Base-by-base conservation (phyloP, 2,888 invertebrate genomes). In the Stratiomys singularior region DNA sequence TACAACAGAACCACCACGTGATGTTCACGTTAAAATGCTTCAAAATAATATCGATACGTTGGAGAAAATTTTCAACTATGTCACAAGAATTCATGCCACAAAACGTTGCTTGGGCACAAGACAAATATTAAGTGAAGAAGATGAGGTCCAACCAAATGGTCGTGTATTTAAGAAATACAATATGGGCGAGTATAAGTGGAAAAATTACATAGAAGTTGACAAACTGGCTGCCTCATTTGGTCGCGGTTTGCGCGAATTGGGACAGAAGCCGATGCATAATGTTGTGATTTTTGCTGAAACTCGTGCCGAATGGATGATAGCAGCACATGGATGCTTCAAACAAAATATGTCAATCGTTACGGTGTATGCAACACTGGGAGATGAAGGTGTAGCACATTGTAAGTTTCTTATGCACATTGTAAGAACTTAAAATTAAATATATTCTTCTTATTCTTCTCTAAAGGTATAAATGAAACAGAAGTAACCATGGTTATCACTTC, bases 211-310 rank as follows among this genome's bases (percentile, higher is more conserved):
- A 37, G 94, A 96, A 82, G 92, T 85, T 82, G 93, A 95, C 84
- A 88, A 89, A n/a, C 89, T 93, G 85, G 93, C 96, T 3, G 88
- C 90, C 0, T 89, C 92, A 82, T 94, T 99, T 87, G 95, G 96
- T 67, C 92, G 92, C 78, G 99, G 98, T 0, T 89, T 99, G 80
- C 90, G 93, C 56, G 93, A 92, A 83, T 87, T 96, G 47, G 97
- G 96, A 30, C 91, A 94, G 83, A 87, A 88, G 82, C 92, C 94
- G 9, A 90, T 90, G 11, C 88, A 91, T 80, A 95, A 94, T 86
- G 90, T 99, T 81, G 96, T 95, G 77, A 93, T 99, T 84, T 99
- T 98, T 89, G 97, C 98, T 0, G 99, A 99, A 88, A 99, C 99
- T 0, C 90, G 98, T 82, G 96, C 96, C 67, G 99, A 99, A 88